Conservation (phyloP, 2,797 vertebrate genomes). For the Ptychobarbus kaznakovi region DNA sequence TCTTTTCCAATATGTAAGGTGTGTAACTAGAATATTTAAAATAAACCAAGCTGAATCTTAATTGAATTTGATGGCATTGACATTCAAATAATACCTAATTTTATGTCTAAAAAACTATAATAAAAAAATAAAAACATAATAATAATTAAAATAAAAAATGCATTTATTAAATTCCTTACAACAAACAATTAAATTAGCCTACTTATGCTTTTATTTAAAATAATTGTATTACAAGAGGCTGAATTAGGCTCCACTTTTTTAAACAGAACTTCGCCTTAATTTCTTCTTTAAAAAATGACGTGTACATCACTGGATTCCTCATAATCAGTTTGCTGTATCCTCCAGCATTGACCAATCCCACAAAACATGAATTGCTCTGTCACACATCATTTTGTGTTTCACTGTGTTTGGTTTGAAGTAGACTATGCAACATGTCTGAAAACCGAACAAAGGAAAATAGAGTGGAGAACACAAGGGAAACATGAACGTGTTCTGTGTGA, state of each 20-base stretch:
- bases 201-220: background rate
- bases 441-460: background rate
- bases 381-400: background rate
- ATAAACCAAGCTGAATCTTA: too few species aligned
- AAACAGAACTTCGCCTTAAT: background rate
- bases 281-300: background rate
- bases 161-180: too few species aligned
- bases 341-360: background rate
- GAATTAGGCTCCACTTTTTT: background rate
- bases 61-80: background rate
- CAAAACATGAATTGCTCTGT: background rate
- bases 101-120: background rate
- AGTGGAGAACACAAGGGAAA: background rate
- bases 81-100: background rate
- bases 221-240: background rate
- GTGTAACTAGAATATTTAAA: too few species aligned
- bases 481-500: slow-evolving; percentile 24
- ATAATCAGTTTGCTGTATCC: background rate
- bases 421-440: slow-evolving; percentile 6
- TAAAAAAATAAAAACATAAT: too few species aligned
- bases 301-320: background rate
- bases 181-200: too few species aligned
- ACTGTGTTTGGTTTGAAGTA: background rate
- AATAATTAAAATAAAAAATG: too few species aligned
- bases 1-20: too few species aligned